phyloP scores from a whole-genome alignment of 2,797 vertebrate genomes.

The Florisuga fusca region DNA sequence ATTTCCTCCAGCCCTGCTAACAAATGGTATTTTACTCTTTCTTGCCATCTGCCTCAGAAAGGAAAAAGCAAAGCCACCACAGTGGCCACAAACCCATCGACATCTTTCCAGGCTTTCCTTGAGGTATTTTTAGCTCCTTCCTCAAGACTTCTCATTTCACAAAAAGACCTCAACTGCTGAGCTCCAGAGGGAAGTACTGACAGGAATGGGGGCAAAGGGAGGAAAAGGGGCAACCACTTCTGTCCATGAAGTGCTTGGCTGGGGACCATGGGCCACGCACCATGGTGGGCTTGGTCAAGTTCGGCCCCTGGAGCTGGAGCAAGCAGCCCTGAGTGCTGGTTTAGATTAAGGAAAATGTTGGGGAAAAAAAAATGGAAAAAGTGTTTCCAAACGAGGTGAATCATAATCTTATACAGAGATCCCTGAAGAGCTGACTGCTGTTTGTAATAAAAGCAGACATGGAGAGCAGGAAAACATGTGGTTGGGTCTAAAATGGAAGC shows the following conservation, averaged over 20 bases:
- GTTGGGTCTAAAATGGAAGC: background rate
- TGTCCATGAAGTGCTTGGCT: background rate
- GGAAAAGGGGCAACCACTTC: background rate
- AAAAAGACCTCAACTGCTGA: background rate
- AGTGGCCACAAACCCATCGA: background rate
- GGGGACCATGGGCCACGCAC: accelerated
- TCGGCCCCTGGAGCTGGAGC: background rate
- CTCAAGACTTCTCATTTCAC: slow-evolving; percentile 11
- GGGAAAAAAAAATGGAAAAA: slow-evolving; percentile 14
- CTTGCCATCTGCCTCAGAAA: background rate
- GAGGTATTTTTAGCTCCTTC: slow-evolving; percentile 35
- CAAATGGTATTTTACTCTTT: slow-evolving; percentile 17
- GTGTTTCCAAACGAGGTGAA: slow-evolving; percentile 60
- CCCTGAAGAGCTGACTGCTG: slow-evolving; percentile 64
- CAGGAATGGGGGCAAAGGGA: background rate
- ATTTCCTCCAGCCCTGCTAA: slow-evolving; percentile 46
- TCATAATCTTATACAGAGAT: slow-evolving; percentile 62
- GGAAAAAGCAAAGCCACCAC: background rate
- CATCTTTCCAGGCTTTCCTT: slow-evolving; percentile 31
- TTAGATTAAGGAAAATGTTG: slow-evolving; percentile 35
- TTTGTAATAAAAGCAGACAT: slow-evolving; percentile 55
- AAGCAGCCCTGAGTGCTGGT: background rate
- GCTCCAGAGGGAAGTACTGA: background rate
- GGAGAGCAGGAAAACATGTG: background rate
- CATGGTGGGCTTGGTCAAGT: background rate